Base-by-base conservation (phyloP, 1,140 invertebrate genomes). In the Drosophila nigrodunni region DNA sequence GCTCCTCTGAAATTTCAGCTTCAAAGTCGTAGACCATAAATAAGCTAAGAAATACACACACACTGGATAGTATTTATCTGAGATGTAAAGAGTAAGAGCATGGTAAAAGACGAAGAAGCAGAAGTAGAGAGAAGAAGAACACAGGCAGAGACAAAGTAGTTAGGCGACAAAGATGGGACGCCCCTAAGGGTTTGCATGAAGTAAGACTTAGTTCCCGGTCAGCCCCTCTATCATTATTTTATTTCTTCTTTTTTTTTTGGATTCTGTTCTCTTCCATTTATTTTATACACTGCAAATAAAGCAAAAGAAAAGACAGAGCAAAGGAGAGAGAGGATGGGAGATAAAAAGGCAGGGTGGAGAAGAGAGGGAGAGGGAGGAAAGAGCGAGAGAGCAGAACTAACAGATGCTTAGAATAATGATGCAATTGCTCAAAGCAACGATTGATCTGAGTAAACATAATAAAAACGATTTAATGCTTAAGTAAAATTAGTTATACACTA, bases 1-100 rank as follows among this genome's bases (percentile, higher is more conserved):
- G 10, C 61, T 21, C 37, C 62, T 64, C 60, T 64, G 61, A 65
- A 74, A 74, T 69, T 69, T 69, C 21, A 57, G 74, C 73, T 78
- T 62, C 73, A 72, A 65, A 78, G 78, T 70, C 72, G 41, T 46
- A 39, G 72, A 79, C 82, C 82, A 86, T 86, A 86, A 86, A 86
- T 87, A 86, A 86, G 78, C 52, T 43, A 37, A 39, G 49, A 57
- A 69, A 74, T 57, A 74, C 68, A 77, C 71, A 80, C 58, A 72
- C 62, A 69, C 62, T 59, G 44, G 13, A 37, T 34, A 67, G 49
- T 69, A 61, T 70, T 61, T 70, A 70, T 70, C 67, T 54, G 11
- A 52, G 41, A 34, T 44, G 50, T 49, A 30, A 25, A 52, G 58
- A 54, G 46, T 9, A 18, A 37, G 34, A 41, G 15, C 15, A 3